Evolutionary conservation across 1,140 invertebrate species (phyloP).

Genomic region (Varroa destructor): DNA sequence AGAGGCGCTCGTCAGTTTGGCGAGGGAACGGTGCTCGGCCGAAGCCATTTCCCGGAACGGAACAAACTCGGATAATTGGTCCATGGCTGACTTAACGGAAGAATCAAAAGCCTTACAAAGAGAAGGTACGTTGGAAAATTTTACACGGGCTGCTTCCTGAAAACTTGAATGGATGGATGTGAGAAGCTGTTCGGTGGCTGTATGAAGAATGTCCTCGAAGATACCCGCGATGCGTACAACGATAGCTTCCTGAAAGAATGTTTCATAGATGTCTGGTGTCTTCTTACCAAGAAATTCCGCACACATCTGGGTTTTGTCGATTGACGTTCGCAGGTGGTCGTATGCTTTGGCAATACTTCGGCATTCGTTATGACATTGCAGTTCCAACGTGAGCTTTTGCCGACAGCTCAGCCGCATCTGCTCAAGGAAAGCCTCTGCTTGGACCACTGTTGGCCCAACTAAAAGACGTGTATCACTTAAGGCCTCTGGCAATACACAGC

Average conservation of each 20-base stretch:
- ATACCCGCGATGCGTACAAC: slow-evolving; percentile 9
- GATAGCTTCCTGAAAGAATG: slow-evolving; percentile 17
- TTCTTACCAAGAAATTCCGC: neutral
- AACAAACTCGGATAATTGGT: slow-evolving; percentile 4
- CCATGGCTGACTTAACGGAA: slow-evolving; percentile 7
- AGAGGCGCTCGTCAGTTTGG: slow-evolving; percentile 2
- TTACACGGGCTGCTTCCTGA: neutral
- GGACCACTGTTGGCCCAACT: neutral
- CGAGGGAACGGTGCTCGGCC: slow-evolving; percentile 25
- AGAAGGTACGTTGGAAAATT: slow-evolving; percentile 12
- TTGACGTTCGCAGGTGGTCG: slow-evolving; percentile 7
- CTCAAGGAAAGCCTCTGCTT: slow-evolving; percentile 8
- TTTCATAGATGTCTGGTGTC: neutral
- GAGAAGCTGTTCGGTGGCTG: slow-evolving; percentile 7
- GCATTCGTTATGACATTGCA: slow-evolving; percentile 19
- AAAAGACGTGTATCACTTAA: neutral
- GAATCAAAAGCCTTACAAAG: slow-evolving; percentile 2
- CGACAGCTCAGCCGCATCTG: slow-evolving; percentile 7
- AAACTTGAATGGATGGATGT: slow-evolving; percentile 15
- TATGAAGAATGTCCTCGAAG: slow-evolving; percentile 16
- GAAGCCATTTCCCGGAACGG: slow-evolving; percentile 18
- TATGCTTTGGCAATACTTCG: slow-evolving; percentile 12
- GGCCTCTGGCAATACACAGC: slow-evolving; percentile 2
- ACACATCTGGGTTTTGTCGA: neutral
- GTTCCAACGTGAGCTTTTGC: slow-evolving; percentile 2